Conservation (phyloP, 1,140 invertebrate species). For the Pararge aegeria region DNA sequence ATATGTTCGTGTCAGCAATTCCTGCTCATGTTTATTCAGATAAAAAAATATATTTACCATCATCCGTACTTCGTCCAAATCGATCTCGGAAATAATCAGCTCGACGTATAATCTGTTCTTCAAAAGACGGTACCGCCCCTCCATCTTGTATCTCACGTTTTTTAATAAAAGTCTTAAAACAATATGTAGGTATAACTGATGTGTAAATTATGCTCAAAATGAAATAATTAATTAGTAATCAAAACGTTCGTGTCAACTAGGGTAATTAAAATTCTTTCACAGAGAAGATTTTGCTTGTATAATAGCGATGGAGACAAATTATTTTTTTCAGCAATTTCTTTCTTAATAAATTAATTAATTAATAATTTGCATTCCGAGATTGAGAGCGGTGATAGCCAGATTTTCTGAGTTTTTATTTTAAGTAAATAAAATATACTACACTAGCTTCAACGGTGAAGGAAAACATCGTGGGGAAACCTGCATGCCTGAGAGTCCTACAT, state of each 20-base stretch:
- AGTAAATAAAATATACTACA: too few relatives aligned
- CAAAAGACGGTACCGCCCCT: constrained; percentile 51
- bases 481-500: too few relatives aligned
- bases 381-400: too few relatives aligned
- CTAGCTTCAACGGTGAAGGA: too few relatives aligned
- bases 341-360: too few relatives aligned
- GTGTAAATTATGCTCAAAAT: constrained; percentile 2
- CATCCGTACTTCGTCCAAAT: constrained; percentile 39
- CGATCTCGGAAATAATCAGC: constrained; percentile 42
- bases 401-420: too few relatives aligned
- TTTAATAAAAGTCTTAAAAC: constrained; percentile 51
- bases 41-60: constrained; percentile 31
- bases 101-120: constrained; percentile 45
- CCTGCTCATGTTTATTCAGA: too few relatives aligned
- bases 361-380: too few relatives aligned
- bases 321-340: too few relatives aligned
- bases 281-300: background rate
- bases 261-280: background rate
- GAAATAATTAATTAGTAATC: background rate
- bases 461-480: too few relatives aligned
- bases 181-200: background rate
- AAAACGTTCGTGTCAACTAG: background rate
- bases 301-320: background rate
- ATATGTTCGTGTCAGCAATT: too few relatives aligned
- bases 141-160: constrained; percentile 51